These are phyloP conservation scores for Neodiprion pinetum DNA, from an alignment of 1,140 invertebrate species.

Conservation along the genomic window DNA sequence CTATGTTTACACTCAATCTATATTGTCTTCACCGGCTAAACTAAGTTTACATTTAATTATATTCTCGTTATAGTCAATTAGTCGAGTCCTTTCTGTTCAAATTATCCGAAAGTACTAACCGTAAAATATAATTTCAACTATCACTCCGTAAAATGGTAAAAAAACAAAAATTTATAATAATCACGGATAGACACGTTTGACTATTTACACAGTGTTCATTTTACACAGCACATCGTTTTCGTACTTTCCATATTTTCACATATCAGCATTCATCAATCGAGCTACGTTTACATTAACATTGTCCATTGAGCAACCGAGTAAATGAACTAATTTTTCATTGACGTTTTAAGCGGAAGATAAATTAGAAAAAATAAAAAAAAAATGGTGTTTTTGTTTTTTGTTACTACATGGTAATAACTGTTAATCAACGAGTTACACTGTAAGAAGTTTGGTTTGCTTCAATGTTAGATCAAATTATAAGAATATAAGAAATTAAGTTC, in stretches of 20 bases:
- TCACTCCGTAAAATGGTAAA: neutral
- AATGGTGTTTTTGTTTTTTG: no score
- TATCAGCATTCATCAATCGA: neutral
- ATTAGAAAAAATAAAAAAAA: no score
- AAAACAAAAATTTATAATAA: neutral
- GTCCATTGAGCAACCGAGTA: no score
- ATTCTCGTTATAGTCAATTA: neutral
- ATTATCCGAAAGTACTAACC: neutral
- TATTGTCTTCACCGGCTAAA: slow-evolving; percentile 1
- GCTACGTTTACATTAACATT: no score
- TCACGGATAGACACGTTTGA: neutral
- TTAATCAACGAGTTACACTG: neutral
- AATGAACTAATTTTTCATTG: no score
- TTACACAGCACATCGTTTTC: neutral
- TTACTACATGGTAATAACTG: no score
- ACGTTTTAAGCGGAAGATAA: no score
- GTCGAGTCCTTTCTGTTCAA: neutral
- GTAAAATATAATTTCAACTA: neutral
- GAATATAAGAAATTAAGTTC: neutral
- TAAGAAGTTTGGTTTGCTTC: neutral
- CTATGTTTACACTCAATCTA: neutral
- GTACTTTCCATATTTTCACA: neutral
- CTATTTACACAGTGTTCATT: neutral
- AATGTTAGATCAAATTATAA: neutral
- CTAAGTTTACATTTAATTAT: neutral